Base-by-base conservation (phyloP, 1,140 invertebrate species). In the Hesperophylax magnus region DNA sequence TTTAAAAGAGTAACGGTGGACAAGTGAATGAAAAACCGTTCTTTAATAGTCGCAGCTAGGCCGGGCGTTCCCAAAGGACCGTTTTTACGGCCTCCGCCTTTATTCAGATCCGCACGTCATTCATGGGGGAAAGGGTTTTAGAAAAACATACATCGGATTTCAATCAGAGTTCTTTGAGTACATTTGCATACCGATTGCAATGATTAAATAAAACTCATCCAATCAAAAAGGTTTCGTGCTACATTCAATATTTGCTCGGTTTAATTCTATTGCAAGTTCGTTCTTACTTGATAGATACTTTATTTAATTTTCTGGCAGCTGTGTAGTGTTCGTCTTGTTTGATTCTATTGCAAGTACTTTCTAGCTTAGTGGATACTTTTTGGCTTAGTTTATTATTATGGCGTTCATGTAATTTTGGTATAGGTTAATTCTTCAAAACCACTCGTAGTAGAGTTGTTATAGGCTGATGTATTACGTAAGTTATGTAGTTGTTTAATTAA, bases 11-110 rank as follows among this genome's bases (percentile, higher is more conserved):
- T 61, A n/a, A n/a, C n/a, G 63, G 31, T 67, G 31, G 27, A 17
- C 22, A n/a, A 67, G 22, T n/a, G 24, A 9, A 67, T 34, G 63
- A 67, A 67, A 67, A 67, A 67, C 63, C 24, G 63, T 34, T 31
- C 63, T 67, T 61, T 67, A 67, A 67, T 39, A 31, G 63, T 67
- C 24, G 27, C 24, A 31, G 31, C 63, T 11, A 34, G 22, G 24
- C 31, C 24, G 9, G 63, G 63, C 63, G 24, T 27, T 31, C 63
- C 63, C 63, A 9, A 27, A 34, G 63, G 63, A 67, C 39, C 63
- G 17, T 20, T 15, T 67, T 67, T 67, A 67, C 17, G 63, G 63
- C 24, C 63, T 31, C 27, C 22, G 31, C 63, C 63, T n/a, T 34
- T 67, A 39, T 31, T 31, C 31, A 24, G 22, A 17, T 67, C 31